phyloP scores from a whole-genome alignment of 2,888 invertebrate genomes.

The Agriotes lineatus region DNA sequence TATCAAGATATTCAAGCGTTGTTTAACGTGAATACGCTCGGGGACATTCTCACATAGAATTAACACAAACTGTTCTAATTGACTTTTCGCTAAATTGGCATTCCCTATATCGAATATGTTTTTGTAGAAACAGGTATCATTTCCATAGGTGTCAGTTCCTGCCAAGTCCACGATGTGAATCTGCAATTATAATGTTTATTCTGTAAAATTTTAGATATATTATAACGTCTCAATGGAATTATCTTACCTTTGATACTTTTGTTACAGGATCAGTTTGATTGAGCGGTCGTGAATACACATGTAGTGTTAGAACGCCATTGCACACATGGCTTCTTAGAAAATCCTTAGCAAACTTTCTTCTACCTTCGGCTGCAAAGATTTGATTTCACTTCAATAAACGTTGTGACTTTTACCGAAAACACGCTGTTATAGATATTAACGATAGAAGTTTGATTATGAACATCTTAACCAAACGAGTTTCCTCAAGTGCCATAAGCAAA shows the following conservation, averaged over 20 bases:
- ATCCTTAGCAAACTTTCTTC: constrained; percentile 56
- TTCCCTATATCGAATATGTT: constrained; percentile 58
- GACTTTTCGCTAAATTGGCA: constrained; percentile 64
- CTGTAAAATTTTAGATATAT: constrained; percentile 11
- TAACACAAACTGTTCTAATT: constrained; percentile 63
- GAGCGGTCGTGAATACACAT: constrained; percentile 55
- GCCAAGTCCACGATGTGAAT: constrained; percentile 66
- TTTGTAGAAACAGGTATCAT: constrained; percentile 57
- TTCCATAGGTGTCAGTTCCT: constrained; percentile 62
- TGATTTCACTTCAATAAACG: too few species aligned
- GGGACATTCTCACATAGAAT: constrained; percentile 51
- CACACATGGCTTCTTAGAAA: constrained; percentile 59
- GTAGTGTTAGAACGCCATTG: constrained; percentile 63
- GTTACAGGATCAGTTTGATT: constrained; percentile 53
- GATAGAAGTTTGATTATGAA: too few species aligned
- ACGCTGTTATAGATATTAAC: too few species aligned
- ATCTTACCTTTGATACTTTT: constrained; percentile 55
- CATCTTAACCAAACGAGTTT: too few species aligned
- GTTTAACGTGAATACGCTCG: constrained; percentile 51
- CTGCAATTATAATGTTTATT: constrained; percentile 53
- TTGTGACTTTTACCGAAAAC: too few species aligned
- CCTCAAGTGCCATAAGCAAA: too few species aligned
- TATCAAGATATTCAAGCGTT: constrained; percentile 61
- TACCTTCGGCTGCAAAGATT: constrained; percentile 62
- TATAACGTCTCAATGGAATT: too few species aligned